Conservation (phyloP, 2,797 vertebrate species). For the Gephyroberyx darwinii region DNA sequence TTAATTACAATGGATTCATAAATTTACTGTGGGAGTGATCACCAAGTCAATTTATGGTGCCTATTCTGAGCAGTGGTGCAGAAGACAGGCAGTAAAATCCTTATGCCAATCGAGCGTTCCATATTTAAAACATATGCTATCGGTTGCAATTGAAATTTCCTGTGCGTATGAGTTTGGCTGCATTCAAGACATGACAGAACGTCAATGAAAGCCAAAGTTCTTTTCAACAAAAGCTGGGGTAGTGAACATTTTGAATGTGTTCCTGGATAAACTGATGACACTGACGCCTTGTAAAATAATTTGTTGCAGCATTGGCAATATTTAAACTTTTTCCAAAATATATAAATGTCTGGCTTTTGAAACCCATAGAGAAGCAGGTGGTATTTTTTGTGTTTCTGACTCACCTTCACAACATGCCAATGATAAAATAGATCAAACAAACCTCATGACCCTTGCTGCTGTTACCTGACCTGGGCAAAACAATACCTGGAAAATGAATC, state of each 20-base stretch:
- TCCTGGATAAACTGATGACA: neutral
- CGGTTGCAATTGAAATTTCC: neutral
- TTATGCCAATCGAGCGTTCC: slow-evolving; percentile 11
- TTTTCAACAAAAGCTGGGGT: neutral
- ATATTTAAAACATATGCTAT: neutral
- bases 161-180: neutral
- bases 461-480: neutral
- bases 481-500: neutral
- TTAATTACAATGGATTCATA: slow-evolving; percentile 43
- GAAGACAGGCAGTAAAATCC: slow-evolving; percentile 27
- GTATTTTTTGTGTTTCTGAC: no score
- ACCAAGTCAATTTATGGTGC: slow-evolving; percentile 23
- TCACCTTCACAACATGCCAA: no score
- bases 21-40: slow-evolving; percentile 32
- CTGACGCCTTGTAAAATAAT: neutral
- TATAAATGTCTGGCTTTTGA: no score
- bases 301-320: neutral
- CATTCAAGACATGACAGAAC: slow-evolving; percentile 3
- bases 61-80: slow-evolving; percentile 6
- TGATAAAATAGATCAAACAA: no score
- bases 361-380: no score
- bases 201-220: neutral
- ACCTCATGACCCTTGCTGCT: neutral
- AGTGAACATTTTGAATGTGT: neutral
- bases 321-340: no score